Evolutionary conservation across 2,797 vertebrate genomes (phyloP), one percentile per base, ranked within the genome.

Genomic region (Aotus griseimembra): DNA sequence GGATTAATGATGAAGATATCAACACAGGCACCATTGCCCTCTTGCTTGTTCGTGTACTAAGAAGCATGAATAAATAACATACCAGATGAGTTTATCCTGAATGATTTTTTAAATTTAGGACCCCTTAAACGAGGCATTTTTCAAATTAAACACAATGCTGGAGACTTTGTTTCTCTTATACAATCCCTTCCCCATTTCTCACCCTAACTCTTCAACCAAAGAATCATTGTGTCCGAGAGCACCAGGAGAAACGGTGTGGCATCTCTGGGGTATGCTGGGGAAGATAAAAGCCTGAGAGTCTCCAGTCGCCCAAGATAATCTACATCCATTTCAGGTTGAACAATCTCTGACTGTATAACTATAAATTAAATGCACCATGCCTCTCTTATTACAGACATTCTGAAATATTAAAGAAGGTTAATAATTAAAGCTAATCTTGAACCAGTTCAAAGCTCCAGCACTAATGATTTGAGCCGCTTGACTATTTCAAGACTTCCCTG

Each of bases 371-470:
- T 76, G 79, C 30, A 87, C 36, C 79, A 30, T 88, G 58, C 24
- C 33, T 48, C 57, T 94, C 92, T 86, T 79, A 95, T 96, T 97
- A 79, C 81, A 90, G 85, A 92, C 36, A 67, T 11, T 36, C 79
- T 96, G 50, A 95, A 97, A 98, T 96, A 97, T 97, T 96, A 83
- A 97, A 95, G 88, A 95, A 94, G 83, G 93, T 88, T 97, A 96
- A 95, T 97, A 96, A 96, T 97, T 97, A 95, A 94, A 70, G 82
- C 57, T 93, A 96, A 92, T 64, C 70, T 92, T 88, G 81, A 88
- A 81, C 50, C 24, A 77, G 89, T 90, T 95, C 92, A 88, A 88
- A 96, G 94, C 57, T 52, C 22, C 8, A 46, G 17, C 46, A 52
- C 50, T 94, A 95, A 95, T 85, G 88, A 94, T 77, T 50, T 55